Conservation (phyloP, 2,797 vertebrate genomes). For the Echeneis naucrates region DNA sequence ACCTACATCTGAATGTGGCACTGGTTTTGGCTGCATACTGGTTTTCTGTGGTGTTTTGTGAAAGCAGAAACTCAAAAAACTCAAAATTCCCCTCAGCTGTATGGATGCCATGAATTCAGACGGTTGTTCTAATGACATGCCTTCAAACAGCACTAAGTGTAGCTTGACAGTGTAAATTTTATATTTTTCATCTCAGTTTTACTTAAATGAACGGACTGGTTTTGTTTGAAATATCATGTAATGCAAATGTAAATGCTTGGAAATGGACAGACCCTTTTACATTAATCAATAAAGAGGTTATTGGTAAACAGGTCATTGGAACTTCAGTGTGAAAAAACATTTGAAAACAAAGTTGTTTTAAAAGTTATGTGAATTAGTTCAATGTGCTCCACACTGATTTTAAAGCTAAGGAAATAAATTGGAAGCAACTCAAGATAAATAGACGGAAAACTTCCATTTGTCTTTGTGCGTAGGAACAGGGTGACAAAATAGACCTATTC, state of each 20-base stretch:
- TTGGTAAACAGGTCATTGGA: not conserved
- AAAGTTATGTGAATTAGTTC: slow-evolving; percentile 20
- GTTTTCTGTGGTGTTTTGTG: slow-evolving; percentile 31
- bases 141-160: not conserved
- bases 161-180: not conserved
- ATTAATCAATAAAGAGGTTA: not conserved
- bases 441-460: slow-evolving; percentile 46
- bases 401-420: slow-evolving; percentile 33
- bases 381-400: slow-evolving; percentile 10
- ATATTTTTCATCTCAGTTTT: slow-evolving; percentile 5
- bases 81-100: slow-evolving; percentile 18
- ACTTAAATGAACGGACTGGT: not conserved
- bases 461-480: slow-evolving; percentile 34
- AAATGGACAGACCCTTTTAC: not conserved
- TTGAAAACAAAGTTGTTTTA: slow-evolving; percentile 22
- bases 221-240: slow-evolving; percentile 19
- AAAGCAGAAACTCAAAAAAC: slow-evolving; percentile 36
- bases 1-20: no score
- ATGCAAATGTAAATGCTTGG: slow-evolving; percentile 17
- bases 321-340: slow-evolving; percentile 4
- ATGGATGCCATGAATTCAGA: not conserved
- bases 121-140: not conserved
- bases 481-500: slow-evolving; percentile 61
- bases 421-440: slow-evolving; percentile 46
- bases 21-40: no score